phyloP scores from a whole-genome alignment of 1,140 invertebrate genomes.

The Lethocerus indicus region DNA sequence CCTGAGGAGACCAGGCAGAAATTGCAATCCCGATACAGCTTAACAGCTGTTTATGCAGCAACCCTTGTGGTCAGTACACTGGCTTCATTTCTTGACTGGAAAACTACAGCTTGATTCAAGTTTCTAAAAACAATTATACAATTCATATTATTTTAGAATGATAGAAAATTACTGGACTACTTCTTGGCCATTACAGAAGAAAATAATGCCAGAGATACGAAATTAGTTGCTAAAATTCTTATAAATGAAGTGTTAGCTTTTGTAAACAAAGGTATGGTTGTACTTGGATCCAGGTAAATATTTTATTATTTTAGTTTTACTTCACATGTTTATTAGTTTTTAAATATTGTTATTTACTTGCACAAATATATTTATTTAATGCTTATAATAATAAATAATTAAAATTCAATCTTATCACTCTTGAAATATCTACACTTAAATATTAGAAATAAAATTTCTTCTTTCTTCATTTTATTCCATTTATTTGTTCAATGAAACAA shows the following conservation, averaged over 20 bases:
- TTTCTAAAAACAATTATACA: not conserved
- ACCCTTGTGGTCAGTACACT: conserved; percentile 38
- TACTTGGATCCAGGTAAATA: conserved; percentile 35
- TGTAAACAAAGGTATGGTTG: conserved; percentile 40
- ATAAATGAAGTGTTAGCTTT: conserved; percentile 42
- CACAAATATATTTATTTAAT: no score
- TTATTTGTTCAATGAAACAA: not conserved
- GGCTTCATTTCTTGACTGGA: not conserved
- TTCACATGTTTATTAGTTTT: no score
- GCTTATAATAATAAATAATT: not conserved
- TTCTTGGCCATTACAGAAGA: conserved; percentile 37
- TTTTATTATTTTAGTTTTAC: no score
- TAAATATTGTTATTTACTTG: no score
- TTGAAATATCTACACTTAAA: not conserved
- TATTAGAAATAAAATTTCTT: not conserved
- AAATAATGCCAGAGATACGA: conserved; percentile 30
- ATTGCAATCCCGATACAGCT: conserved; percentile 32
- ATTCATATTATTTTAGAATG: conserved; percentile 34
- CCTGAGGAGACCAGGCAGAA: conserved; percentile 35
- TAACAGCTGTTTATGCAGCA: conserved; percentile 39
- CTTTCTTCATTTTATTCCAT: not conserved
- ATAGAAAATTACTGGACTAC: conserved; percentile 36
- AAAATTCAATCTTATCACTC: not conserved
- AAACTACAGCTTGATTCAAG: not conserved
- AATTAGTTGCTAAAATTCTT: conserved; percentile 43